Conservation (phyloP, 1,140 invertebrate species). For the Hyles vespertilio region DNA sequence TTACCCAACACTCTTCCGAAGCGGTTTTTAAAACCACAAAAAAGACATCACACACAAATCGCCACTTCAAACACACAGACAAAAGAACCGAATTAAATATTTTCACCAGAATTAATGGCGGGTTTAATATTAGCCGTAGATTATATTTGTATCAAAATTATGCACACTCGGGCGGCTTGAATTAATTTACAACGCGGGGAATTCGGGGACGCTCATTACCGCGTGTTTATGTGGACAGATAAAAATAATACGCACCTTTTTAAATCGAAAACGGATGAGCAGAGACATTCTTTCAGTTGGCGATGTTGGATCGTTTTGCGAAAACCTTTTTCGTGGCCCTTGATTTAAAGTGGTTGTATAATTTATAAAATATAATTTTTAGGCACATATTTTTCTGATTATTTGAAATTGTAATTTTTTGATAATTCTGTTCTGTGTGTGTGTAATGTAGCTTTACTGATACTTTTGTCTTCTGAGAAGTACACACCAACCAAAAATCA, state of each 20-base stretch:
- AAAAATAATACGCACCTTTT: conserved; percentile 73
- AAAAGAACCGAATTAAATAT: background rate
- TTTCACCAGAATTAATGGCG: conserved; percentile 44
- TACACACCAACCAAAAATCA: no score
- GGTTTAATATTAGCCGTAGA: conserved; percentile 55
- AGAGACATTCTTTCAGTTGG: conserved; percentile 14
- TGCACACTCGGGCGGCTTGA: conserved; percentile 62
- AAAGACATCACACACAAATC: conserved; percentile 5
- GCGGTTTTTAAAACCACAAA: no score
- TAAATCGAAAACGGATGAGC: conserved; percentile 71
- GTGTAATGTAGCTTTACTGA: no score
- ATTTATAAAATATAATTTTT: no score
- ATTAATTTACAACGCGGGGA: conserved; percentile 60
- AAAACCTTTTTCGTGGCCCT: no score
- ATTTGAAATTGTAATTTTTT: no score
- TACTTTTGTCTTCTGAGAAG: no score
- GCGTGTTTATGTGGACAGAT: conserved; percentile 72
- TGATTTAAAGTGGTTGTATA: no score
- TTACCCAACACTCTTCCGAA: no score
- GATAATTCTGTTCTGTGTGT: no score
- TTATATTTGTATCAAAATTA: conserved; percentile 73
- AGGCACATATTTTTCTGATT: no score
- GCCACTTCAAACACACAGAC: background rate
- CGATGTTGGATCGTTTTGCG: background rate
- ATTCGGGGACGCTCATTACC: conserved; percentile 66